Conservation (phyloP, 64 coral and sea anemone species). For the Hydrozoanthus tunicans region DNA sequence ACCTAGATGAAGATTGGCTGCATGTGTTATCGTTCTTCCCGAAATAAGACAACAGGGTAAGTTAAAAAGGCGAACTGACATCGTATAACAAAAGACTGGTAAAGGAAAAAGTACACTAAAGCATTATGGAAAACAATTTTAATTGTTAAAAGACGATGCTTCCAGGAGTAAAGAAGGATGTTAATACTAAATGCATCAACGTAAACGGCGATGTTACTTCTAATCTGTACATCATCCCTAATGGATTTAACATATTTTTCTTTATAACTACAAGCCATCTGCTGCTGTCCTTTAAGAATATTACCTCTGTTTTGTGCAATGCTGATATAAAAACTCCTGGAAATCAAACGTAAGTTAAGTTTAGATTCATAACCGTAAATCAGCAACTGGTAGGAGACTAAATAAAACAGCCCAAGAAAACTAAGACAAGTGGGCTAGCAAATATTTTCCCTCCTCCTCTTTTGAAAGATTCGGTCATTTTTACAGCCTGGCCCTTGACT, state of each 20-base stretch:
- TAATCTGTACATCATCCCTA: not conserved
- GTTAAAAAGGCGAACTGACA: not conserved
- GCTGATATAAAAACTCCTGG: not conserved
- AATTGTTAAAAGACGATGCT: not conserved
- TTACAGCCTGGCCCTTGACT: not conserved
- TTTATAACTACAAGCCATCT: not conserved
- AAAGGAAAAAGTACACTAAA: not conserved
- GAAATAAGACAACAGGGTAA: not conserved
- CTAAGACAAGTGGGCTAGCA: not conserved
- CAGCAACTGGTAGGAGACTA: not conserved
- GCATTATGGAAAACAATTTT: not conserved
- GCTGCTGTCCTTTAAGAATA: not conserved
- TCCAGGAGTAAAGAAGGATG: constrained; percentile 1
- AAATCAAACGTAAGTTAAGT: not conserved
- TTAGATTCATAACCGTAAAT: not conserved
- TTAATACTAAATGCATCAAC: not conserved
- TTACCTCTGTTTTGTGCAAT: not conserved
- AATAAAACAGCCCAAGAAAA: not conserved
- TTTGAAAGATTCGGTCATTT: not conserved
- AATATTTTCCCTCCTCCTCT: not conserved
- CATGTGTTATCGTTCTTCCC: not conserved
- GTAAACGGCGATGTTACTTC: not conserved
- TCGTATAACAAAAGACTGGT: not conserved
- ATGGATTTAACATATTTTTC: not conserved
- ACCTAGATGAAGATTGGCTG: not conserved